Evolutionary conservation across 2,888 invertebrate genomes (phyloP).

Genomic region (Erebia aethiops): DNA sequence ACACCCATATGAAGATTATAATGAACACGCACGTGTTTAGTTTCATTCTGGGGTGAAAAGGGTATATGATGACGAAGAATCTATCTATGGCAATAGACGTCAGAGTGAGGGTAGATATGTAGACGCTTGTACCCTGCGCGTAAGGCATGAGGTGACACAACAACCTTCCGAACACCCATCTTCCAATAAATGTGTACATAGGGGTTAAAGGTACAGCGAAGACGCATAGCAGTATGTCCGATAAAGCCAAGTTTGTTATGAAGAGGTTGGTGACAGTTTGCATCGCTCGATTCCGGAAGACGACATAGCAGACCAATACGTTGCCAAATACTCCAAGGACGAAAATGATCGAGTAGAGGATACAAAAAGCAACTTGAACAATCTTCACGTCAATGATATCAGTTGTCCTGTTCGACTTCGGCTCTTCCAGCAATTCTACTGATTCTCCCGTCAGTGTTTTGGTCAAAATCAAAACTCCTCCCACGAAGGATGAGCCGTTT

Average conservation of each 20-base stretch:
- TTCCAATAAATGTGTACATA: slow-evolving; percentile 90
- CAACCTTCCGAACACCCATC: slow-evolving; percentile 92
- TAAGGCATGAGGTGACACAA: slow-evolving; percentile 94
- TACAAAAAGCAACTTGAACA: slow-evolving; percentile 89
- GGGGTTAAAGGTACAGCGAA: slow-evolving; percentile 95
- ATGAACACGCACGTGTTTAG: slow-evolving; percentile 88
- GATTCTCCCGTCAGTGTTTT: slow-evolving; percentile 74
- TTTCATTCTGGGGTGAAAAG: slow-evolving; percentile 92
- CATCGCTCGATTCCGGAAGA: slow-evolving; percentile 92
- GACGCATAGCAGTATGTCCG: slow-evolving; percentile 92
- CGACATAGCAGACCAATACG: slow-evolving; percentile 92
- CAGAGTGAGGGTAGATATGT: slow-evolving; percentile 94
- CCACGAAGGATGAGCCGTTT: slow-evolving; percentile 60
- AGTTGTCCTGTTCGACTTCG: slow-evolving; percentile 68
- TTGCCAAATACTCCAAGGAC: slow-evolving; percentile 91
- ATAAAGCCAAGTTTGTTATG: slow-evolving; percentile 94
- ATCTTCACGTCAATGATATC: slow-evolving; percentile 85
- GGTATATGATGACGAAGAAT: slow-evolving; percentile 94
- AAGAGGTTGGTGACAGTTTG: slow-evolving; percentile 96
- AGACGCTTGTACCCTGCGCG: slow-evolving; percentile 93
- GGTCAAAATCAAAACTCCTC: slow-evolving; percentile 69
- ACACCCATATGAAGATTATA: slow-evolving; percentile 91
- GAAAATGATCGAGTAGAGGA: slow-evolving; percentile 91
- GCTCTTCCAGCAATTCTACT: slow-evolving; percentile 70
- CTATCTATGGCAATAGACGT: slow-evolving; percentile 97